phyloP scores from a whole-genome alignment of 2,888 invertebrate species.

The Acholoe squamosa region DNA sequence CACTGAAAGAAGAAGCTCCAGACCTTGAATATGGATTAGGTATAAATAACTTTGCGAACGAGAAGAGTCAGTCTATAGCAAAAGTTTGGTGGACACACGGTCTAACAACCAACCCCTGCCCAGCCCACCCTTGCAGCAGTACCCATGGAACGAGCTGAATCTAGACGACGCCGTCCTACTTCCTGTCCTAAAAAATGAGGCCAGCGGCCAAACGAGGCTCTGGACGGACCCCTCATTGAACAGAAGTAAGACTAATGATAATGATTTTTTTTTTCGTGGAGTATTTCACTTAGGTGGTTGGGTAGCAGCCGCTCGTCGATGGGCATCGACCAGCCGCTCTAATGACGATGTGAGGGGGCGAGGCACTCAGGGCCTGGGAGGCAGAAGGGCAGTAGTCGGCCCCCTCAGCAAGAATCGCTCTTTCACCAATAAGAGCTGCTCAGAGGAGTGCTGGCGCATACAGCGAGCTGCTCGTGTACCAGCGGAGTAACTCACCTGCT shows the following conservation, averaged over 20 bases:
- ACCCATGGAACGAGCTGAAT: background rate
- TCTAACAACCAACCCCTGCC: background rate
- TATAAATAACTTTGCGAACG: background rate
- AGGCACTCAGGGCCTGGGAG: slow-evolving; percentile 26
- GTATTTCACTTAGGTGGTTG: slow-evolving; percentile 16
- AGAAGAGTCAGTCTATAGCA: background rate
- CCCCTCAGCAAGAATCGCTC: background rate
- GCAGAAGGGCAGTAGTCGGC: background rate
- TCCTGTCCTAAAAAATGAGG: background rate
- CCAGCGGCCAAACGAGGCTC: slow-evolving; percentile 6
- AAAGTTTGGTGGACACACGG: background rate
- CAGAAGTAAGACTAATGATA: slow-evolving; percentile 41
- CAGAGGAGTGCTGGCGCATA: background rate
- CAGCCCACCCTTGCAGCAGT: background rate
- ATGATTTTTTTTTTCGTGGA: slow-evolving; percentile 25
- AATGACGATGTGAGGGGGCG: background rate
- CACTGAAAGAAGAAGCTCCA: too few species aligned
- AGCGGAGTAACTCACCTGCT: background rate
- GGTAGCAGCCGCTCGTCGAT: slow-evolving; percentile 21
- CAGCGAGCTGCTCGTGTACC: slow-evolving; percentile 6
- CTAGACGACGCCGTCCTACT: background rate
- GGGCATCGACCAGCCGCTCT: background rate
- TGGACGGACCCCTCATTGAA: background rate
- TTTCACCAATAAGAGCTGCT: background rate
- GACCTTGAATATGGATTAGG: background rate